Percentiles rank a stretch among this genome's conserved stretches.
Conservation (phyloP, 2,888 invertebrate species). For the Nezara viridula region DNA sequence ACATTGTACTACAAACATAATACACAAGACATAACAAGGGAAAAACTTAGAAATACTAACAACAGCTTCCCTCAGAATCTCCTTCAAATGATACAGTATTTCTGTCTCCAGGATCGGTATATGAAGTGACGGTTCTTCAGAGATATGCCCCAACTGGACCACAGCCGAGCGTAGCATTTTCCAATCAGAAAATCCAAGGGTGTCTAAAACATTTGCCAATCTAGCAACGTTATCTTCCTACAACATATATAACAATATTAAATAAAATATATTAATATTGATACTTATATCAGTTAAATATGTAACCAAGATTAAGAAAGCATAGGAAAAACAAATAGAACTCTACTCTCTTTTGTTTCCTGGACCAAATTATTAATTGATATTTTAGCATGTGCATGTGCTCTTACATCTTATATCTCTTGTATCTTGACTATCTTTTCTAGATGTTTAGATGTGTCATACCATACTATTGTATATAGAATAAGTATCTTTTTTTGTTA, state of each 20-base stretch:
- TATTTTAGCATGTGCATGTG: too few relatives aligned
- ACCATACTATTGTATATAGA: too few relatives aligned
- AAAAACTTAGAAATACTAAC: background rate
- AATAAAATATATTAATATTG: background rate
- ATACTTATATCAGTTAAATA: too few relatives aligned
- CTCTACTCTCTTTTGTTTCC: too few relatives aligned
- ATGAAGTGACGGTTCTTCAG: conserved; percentile 76
- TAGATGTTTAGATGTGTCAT: too few relatives aligned
- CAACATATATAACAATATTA: conserved; percentile 62
- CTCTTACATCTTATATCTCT: too few relatives aligned
- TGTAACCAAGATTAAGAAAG: too few relatives aligned
- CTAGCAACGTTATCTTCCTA: conserved; percentile 71
- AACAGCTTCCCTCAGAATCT: conserved; percentile 23
- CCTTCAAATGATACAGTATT: conserved; percentile 2
- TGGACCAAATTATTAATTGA: too few relatives aligned
- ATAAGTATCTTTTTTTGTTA: too few relatives aligned
- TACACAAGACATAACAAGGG: background rate
- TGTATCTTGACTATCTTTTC: too few relatives aligned
- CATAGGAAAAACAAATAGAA: too few relatives aligned
- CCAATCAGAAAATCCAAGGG: conserved; percentile 72
- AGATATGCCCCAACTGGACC: conserved; percentile 78
- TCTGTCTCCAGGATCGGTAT: conserved; percentile 73
- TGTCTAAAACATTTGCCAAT: conserved; percentile 70
- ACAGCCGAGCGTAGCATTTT: conserved; percentile 78
- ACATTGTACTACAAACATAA: background rate